Evolutionary conservation across 2,888 invertebrate species (phyloP), one percentile per base, ranked within the genome.

Genomic region (Xanthorhoe spadicearia): DNA sequence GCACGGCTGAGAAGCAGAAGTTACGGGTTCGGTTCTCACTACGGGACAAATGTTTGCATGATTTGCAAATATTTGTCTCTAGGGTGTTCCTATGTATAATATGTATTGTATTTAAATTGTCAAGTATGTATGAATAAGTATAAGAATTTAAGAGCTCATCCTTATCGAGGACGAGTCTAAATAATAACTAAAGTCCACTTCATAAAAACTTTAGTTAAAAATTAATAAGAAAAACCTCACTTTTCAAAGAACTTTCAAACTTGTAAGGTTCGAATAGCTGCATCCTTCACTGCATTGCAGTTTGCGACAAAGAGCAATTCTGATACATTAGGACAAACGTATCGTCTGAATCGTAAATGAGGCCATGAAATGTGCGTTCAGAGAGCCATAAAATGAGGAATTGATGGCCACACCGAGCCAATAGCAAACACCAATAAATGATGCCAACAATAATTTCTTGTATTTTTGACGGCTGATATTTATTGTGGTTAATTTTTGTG

Each of bases 251-350:
- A 43, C 38, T 43, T 43, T 13, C 35, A 10, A 43, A 13, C 35
- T 53, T 35, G 10, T 17, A 53, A 53, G 9, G 32, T 10, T 17
- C 32, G 35, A 53, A 35, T 17, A 35, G 35, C n/a, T 38, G 54
- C 35, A 54, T 54, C 48, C 49, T 23, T 51, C 59, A 59, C 82
- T 75, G 82, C 83, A 82, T 71, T 81, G 83, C 82, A 81, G 81
- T 74, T 75, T 60, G 75, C 78, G 74, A 77, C 82, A 77, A 72
- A 76, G 76, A 77, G 74, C 73, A 76, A 73, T 76, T 76, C 77
- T 72, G 78, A 78, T 77, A 78, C 77, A 79, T 79, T 79, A 79
- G 79, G 70, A 70, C 68, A 64, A 62, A 69, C 61, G 67, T 63
- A 66, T 64, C 61, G 69, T 43, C 53, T 9, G 67, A 56, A 69